Base-by-base conservation (phyloP, 2,888 invertebrate species). In the Drosophila yooni region DNA sequence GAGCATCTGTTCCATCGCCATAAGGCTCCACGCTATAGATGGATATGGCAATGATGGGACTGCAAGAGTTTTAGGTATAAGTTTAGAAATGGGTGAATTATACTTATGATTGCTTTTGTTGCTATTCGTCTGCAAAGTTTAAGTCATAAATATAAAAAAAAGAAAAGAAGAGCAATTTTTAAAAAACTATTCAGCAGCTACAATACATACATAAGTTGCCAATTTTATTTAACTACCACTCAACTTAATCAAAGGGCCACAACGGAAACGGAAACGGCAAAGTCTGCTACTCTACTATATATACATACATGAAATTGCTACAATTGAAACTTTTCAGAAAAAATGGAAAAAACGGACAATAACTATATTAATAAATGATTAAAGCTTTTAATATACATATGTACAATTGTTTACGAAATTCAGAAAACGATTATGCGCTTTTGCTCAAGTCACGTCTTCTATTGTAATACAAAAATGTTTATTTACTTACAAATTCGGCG, bases 31-130 rank as follows among this genome's bases (percentile, higher is more conserved):
- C 94, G 72, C 95, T 94, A 94, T 96, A 97, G 61, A 95, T 95
- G 15, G 97, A 96, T 89, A 98, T 96, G 85, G 95, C 95, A 87
- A 98, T 94, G 91, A 98, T 97, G 27, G 98, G 98, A 93, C 98
- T 98, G 96, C 75, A 81, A 89, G 76, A 80, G 73, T 82, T 70
- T 34, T 70, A 57, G 29, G 52, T 53, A 48, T 54, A 34, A 50
- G 38, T 21, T 57, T 33, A 46, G 31, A 53, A 21, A 46, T 54
- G 8, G 63, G 50, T 70, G 48, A 34, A 56, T 65, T 54, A 67
- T 50, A 53, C 43, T 31, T 29, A 29, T 56, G 53, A 25, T 67
- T 74, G 63, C 34, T 40, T 50, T 46, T 68, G 66, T 60, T 76
- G 53, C 56, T 48, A 31, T 58, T 72, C 74, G 90, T 90, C 85